A percentile compares a stretch with the other conserved stretches of the same genome.
Evolutionary conservation across 2,797 vertebrate genomes (phyloP).

Genomic region (Heterohyrax brucei): DNA sequence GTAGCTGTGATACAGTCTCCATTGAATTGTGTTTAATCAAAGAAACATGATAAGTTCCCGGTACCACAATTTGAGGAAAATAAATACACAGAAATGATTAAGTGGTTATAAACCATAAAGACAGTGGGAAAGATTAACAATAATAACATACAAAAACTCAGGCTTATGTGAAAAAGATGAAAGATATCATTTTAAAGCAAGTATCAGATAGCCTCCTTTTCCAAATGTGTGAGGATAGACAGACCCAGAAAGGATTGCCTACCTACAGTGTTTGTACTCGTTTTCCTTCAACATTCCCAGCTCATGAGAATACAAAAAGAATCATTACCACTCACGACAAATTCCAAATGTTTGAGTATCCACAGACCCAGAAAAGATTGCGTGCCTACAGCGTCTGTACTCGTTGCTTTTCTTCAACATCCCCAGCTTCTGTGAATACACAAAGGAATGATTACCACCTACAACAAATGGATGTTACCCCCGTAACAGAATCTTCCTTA

Average conservation of each 20-base stretch:
- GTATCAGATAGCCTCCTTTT: neutral
- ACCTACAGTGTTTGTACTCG: neutral
- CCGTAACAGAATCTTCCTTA: neutral
- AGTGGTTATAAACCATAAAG: constrained; percentile 10
- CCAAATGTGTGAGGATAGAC: neutral
- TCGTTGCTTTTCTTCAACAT: neutral
- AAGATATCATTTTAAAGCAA: neutral
- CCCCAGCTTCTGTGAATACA: neutral
- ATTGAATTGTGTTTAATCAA: constrained; percentile 1
- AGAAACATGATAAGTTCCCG: neutral
- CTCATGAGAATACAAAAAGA: neutral
- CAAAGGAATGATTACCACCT: neutral
- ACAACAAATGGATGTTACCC: neutral
- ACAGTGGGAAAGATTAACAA: neutral
- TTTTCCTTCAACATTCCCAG: neutral
- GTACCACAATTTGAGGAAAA: neutral
- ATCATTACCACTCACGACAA: neutral
- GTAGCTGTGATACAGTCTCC: neutral
- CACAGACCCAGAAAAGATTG: no score
- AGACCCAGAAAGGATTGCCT: neutral
- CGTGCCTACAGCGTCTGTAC: neutral
- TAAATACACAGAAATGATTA: neutral
- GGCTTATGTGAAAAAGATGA: neutral
- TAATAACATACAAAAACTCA: neutral
- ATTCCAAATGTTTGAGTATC: neutral